These are phyloP conservation scores for Poeciliopsis gracilis DNA, from an alignment of 2,797 vertebrate genomes.

Conservation along the genomic window DNA sequence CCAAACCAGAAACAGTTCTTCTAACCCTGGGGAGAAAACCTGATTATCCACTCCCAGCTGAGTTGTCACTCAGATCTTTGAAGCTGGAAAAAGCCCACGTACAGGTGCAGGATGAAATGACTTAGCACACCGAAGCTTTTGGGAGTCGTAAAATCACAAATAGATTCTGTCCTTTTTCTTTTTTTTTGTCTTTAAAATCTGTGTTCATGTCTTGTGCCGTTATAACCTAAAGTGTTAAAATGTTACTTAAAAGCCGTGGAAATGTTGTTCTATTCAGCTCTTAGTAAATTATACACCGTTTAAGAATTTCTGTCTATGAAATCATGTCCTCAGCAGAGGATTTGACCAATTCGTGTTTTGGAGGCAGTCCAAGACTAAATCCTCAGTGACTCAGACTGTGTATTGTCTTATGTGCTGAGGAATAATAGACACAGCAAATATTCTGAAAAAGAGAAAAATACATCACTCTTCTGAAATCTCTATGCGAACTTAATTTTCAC, in stretches of 20 bases:
- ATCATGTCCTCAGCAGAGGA: slow-evolving; percentile 38
- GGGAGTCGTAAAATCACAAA: neutral
- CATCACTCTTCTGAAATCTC: neutral
- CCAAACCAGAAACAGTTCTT: slow-evolving; percentile 56
- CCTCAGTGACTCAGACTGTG: slow-evolving; percentile 37
- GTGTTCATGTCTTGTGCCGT: neutral
- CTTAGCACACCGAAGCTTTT: slow-evolving; percentile 3
- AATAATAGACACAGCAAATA: slow-evolving; percentile 34
- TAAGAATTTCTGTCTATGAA: slow-evolving; percentile 37
- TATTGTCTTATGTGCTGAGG: neutral
- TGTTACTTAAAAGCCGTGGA: neutral
- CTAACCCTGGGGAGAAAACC: slow-evolving; percentile 57
- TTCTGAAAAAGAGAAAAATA: slow-evolving; percentile 18
- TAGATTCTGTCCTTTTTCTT: slow-evolving; percentile 31
- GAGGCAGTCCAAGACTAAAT: slow-evolving; percentile 55
- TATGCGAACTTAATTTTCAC: neutral
- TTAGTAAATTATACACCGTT: slow-evolving; percentile 32
- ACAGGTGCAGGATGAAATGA: slow-evolving; percentile 25
- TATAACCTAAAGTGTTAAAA: neutral
- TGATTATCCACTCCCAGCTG: slow-evolving; percentile 61
- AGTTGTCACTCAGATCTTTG: slow-evolving; percentile 47
- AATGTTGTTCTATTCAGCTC: slow-evolving; percentile 22
- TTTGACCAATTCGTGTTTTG: slow-evolving; percentile 50
- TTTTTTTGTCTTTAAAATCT: slow-evolving; percentile 8
- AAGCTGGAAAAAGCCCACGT: slow-evolving; percentile 15